Base-by-base conservation (phyloP, 2,888 invertebrate genomes). In the Spodoptera littoralis region DNA sequence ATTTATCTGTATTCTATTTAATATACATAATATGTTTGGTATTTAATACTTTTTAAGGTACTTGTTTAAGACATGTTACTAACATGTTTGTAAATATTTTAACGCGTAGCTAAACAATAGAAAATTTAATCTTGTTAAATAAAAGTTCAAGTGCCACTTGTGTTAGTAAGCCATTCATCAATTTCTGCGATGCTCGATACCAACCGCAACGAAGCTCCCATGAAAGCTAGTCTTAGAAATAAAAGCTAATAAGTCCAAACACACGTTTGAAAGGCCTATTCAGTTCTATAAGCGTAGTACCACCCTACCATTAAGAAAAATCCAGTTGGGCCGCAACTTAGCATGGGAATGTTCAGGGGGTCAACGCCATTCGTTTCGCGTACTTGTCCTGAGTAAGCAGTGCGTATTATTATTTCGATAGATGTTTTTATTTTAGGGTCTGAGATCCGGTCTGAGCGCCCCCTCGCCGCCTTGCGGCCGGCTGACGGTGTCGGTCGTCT, bases 341-440 rank as follows among this genome's bases (percentile, higher is more conserved):
- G 91, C 93, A 90, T 94, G 93, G 92, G 94, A 94, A 94, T 92
- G 89, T 84, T 89, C 91, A 87, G 91, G 92, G 93, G 94, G 94
- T 94, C 94, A 94, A 94, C 93, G 94, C 89, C 93, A 93, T 93
- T 90, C 90, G 90, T 87, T 88, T 90, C 91, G 90, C 90, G 93
- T 93, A 93, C 94, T 93, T 92, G 93, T 92, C 91, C 87, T 87
- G 90, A 81, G 90, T 88, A 89, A 89, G 90, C 89, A 89, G 91
- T 92, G 90, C 88, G 92, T 94, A 93, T 94, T 94, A 94, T 94
- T 94, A 94, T 93, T 94, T 88, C 90, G 92, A 93, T 92, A 91
- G 92, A 92, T 93, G 93, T 92, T 94, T 93, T 94, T 93, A 93
- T 92, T 94, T 93, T 90, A 93, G 94, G 94, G 94, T 93, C 92